phyloP scores from a whole-genome alignment of 1,140 invertebrate species.

The Oryctes rhinoceros region DNA sequence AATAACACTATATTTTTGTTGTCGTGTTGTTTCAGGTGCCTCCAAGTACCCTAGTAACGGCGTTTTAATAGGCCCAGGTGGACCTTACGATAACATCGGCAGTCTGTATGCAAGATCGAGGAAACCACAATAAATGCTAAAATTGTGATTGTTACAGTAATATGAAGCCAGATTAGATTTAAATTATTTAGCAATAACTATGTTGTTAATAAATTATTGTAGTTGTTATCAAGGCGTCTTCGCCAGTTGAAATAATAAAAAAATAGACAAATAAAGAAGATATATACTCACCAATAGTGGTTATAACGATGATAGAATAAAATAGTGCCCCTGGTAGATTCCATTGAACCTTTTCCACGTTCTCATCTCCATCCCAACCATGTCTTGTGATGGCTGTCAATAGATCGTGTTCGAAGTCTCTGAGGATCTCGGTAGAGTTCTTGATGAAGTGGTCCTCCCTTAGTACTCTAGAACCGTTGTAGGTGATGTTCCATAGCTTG shows the following conservation, averaged over 20 bases:
- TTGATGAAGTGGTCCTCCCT: constrained; percentile 78
- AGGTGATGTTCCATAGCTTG: constrained; percentile 81
- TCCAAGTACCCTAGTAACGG: constrained; percentile 45
- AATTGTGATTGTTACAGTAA: too few species aligned
- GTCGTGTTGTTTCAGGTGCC: not conserved
- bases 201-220: constrained; percentile 4
- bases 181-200: too few species aligned
- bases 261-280: not conserved
- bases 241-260: not conserved
- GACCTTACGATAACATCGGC: constrained; percentile 49
- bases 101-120: not conserved
- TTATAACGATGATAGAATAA: constrained; percentile 97
- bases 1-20: too few species aligned
- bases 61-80: constrained; percentile 55
- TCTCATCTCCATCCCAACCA: constrained; percentile 92
- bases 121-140: too few species aligned
- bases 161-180: too few species aligned
- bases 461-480: constrained; percentile 68
- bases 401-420: constrained; percentile 84
- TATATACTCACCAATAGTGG: constrained; percentile 84
- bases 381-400: constrained; percentile 85
- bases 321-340: constrained; percentile 91
- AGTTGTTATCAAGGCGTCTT: not conserved
- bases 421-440: constrained; percentile 67
- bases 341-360: constrained; percentile 80